These are phyloP conservation scores for Drosophila repleta DNA, from an alignment of 1,140 invertebrate genomes.

Conservation along the genomic window DNA sequence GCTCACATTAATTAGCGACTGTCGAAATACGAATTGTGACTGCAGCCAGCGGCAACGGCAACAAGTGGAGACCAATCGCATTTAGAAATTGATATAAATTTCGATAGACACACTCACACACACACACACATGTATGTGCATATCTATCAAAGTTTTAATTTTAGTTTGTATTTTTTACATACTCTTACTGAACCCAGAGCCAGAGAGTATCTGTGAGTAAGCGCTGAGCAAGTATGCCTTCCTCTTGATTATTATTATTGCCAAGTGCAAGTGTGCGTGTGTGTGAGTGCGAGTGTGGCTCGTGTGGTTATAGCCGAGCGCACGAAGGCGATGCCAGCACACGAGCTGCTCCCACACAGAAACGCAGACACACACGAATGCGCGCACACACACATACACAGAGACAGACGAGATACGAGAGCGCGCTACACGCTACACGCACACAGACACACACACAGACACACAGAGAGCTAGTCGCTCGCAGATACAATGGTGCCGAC, in stretches of 20 bases:
- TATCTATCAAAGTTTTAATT: background rate
- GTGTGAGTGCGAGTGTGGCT: conserved; percentile 7
- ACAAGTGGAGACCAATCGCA: conserved; percentile 33
- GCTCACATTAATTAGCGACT: conserved; percentile 26
- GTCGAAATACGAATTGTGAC: background rate
- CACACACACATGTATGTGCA: background rate
- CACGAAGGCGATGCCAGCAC: conserved; percentile 24
- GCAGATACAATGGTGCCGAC: conserved; percentile 14
- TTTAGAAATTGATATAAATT: conserved; percentile 23
- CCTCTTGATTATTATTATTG: conserved; percentile 45
- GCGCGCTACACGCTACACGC: conserved; percentile 8
- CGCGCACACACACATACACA: conserved; percentile 11
- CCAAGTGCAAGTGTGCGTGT: conserved; percentile 24
- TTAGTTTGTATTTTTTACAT: conserved; percentile 12
- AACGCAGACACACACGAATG: conserved; percentile 12
- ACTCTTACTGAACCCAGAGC: conserved; percentile 24
- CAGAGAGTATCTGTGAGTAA: conserved; percentile 22
- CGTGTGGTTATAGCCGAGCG: conserved; percentile 32
- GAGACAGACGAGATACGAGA: conserved; percentile 11
- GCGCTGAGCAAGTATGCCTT: conserved; percentile 27
- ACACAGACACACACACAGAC: conserved; percentile 27
- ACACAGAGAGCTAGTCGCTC: conserved; percentile 17
- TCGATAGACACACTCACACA: background rate
- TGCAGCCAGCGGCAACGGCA: conserved; percentile 6
- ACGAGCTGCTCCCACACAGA: conserved; percentile 31